Percentiles rank a stretch among this genome's conserved stretches.
Conservation (phyloP, 2,113 vertebrate species). For the Hydrolagus affinis region DNA sequence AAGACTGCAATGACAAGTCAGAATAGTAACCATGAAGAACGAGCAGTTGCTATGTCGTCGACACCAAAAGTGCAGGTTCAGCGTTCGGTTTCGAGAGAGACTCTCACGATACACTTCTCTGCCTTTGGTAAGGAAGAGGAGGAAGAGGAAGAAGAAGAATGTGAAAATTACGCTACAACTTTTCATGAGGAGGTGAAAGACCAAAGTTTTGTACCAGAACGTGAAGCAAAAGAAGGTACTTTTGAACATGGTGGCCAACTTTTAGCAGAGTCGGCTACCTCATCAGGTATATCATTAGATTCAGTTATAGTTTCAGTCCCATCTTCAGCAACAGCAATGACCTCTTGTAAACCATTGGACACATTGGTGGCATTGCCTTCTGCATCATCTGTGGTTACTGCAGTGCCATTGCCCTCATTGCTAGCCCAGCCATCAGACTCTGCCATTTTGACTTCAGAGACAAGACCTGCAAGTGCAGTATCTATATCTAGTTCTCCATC, state of each 20-base stretch:
- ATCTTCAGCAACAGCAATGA: background rate
- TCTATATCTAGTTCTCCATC: conserved; percentile 69
- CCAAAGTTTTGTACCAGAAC: conserved; percentile 67
- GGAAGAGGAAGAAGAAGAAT: conserved; percentile 87
- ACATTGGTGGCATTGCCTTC: conserved; percentile 58
- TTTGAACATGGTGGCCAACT: conserved; percentile 55
- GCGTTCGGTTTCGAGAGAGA: conserved; percentile 84
- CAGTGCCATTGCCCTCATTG: conserved; percentile 44
- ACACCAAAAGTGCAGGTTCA: conserved; percentile 92
- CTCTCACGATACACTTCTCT: conserved; percentile 96
- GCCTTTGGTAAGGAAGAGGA: conserved; percentile 91
- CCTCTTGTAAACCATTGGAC: background rate
- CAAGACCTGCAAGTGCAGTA: background rate
- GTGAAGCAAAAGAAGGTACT: conserved; percentile 80
- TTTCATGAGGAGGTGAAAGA: conserved; percentile 58
- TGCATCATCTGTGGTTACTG: conserved; percentile 45
- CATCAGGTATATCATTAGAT: conserved; percentile 46
- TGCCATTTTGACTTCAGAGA: conserved; percentile 8
- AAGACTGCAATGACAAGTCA: conserved; percentile 86
- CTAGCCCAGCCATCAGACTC: background rate
- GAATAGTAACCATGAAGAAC: conserved; percentile 78
- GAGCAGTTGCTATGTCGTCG: conserved; percentile 60
- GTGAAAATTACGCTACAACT: conserved; percentile 38
- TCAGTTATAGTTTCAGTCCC: conserved; percentile 41
- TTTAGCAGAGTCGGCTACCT: conserved; percentile 45